Conservation (phyloP, 2,113 vertebrate genomes). For the Prochilodus magdalenae region DNA sequence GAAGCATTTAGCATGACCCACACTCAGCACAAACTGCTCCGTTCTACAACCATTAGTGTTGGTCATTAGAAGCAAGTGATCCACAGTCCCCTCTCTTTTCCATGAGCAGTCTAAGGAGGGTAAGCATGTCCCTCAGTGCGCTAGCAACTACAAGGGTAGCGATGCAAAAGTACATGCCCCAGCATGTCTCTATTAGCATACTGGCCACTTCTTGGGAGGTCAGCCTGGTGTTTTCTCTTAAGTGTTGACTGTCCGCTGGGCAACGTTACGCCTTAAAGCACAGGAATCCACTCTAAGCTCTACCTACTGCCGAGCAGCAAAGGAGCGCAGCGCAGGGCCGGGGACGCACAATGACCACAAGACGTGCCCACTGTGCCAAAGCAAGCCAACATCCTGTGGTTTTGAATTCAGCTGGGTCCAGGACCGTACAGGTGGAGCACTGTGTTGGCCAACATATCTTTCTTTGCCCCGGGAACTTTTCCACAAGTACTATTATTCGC, state of each 20-base stretch:
- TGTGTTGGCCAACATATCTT: neutral
- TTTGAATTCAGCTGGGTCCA: neutral
- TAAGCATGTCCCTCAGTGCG: conserved; percentile 31
- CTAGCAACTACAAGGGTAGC: conserved; percentile 25
- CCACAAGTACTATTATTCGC: neutral
- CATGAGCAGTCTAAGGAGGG: conserved; percentile 28
- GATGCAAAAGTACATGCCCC: conserved; percentile 44
- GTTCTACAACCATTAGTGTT: conserved; percentile 11
- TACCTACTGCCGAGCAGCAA: conserved; percentile 42
- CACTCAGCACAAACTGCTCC: neutral
- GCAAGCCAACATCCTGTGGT: conserved; percentile 10
- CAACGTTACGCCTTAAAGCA: conserved; percentile 49
- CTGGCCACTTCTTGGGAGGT: conserved; percentile 50
- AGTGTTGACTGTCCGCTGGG: conserved; percentile 49
- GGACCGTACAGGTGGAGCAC: neutral
- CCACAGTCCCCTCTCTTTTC: conserved; percentile 12
- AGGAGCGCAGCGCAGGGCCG: conserved; percentile 12
- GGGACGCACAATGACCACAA: neutral
- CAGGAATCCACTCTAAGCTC: conserved; percentile 46
- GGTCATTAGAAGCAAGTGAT: conserved; percentile 29
- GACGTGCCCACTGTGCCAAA: neutral
- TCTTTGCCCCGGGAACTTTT: neutral
- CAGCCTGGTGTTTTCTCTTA: conserved; percentile 24
- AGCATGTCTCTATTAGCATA: conserved; percentile 51
- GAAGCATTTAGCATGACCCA: neutral